These are phyloP conservation scores for Drosophila pseudoobscura DNA, from an alignment of 1,140 invertebrate species.

Conservation along the genomic window DNA sequence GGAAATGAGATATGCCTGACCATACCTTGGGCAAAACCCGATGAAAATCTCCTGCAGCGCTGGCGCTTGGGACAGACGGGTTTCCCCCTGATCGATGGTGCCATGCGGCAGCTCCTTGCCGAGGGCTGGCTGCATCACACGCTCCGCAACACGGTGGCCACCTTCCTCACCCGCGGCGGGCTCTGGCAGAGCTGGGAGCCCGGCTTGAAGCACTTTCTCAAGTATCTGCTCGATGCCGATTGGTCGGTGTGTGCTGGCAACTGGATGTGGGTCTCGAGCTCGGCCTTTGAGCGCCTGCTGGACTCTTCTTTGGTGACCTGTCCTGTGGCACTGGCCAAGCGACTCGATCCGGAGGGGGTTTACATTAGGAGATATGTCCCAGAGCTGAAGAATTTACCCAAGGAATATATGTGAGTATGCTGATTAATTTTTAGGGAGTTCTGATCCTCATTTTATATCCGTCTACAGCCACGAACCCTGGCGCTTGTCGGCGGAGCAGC, in stretches of 20 bases:
- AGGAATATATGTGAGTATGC: constrained; percentile 86
- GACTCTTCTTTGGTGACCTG: constrained; percentile 87
- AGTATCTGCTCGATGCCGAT: constrained; percentile 89
- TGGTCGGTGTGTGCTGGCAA: constrained; percentile 91
- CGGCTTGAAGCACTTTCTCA: constrained; percentile 87
- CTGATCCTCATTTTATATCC: background rate
- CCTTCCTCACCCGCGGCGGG: constrained; percentile 89
- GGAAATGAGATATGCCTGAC: constrained; percentile 89
- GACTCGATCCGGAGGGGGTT: constrained; percentile 88
- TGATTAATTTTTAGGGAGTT: background rate
- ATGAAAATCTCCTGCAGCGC: constrained; percentile 84
- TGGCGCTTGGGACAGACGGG: constrained; percentile 89
- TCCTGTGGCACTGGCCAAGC: constrained; percentile 87
- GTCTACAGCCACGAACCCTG: constrained; percentile 87
- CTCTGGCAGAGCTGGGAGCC: constrained; percentile 90
- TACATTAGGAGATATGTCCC: constrained; percentile 90
- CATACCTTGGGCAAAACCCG: constrained; percentile 88
- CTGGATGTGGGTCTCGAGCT: constrained; percentile 92
- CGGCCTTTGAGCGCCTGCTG: constrained; percentile 88
- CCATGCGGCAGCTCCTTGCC: constrained; percentile 87
- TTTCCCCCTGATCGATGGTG: constrained; percentile 90
- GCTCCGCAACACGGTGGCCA: constrained; percentile 88
- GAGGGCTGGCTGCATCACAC: constrained; percentile 89
- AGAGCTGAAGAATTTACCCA: constrained; percentile 87
- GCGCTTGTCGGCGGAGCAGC: constrained; percentile 88